phyloP scores from a whole-genome alignment of 2,797 vertebrate species.

The Meda fulgida region DNA sequence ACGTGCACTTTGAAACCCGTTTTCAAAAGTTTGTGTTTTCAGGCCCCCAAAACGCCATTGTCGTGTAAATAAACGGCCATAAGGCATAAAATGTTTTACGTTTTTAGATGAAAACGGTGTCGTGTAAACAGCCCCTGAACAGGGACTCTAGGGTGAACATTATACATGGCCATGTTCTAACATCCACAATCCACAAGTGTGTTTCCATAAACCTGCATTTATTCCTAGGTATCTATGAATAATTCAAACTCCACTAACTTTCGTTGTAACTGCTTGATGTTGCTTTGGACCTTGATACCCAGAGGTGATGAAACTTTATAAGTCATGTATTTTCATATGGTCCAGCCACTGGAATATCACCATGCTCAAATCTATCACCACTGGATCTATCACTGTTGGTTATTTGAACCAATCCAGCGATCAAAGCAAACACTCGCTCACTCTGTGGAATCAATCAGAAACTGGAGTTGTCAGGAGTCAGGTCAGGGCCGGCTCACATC shows the following conservation, averaged over 20 bases:
- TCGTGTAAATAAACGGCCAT: too few species aligned
- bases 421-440: conserved; percentile 40
- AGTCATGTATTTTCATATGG: not conserved
- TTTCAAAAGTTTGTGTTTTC: too few species aligned
- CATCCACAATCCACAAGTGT: not conserved
- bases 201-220: not conserved
- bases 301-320: conserved; percentile 5
- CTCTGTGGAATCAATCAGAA: conserved; percentile 69
- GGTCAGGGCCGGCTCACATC: conserved; percentile 54
- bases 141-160: not conserved
- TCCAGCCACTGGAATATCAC: conserved; percentile 19
- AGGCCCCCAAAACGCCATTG: too few species aligned
- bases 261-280: not conserved
- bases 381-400: not conserved
- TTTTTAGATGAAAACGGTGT: too few species aligned
- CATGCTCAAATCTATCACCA: conserved; percentile 17
- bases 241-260: not conserved
- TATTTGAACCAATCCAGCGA: conserved; percentile 52
- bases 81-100: too few species aligned
- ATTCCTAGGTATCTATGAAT: not conserved
- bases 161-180: not conserved
- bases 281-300: conserved; percentile 21
- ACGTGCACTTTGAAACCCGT: too few species aligned
- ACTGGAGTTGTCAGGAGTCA: conserved; percentile 59
- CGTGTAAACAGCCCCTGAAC: not conserved